A percentile compares a stretch with the other conserved stretches of the same genome.
These are phyloP conservation scores for Heteromormyrus szaboi DNA, from an alignment of 2,797 vertebrate species.

Conservation along the genomic window DNA sequence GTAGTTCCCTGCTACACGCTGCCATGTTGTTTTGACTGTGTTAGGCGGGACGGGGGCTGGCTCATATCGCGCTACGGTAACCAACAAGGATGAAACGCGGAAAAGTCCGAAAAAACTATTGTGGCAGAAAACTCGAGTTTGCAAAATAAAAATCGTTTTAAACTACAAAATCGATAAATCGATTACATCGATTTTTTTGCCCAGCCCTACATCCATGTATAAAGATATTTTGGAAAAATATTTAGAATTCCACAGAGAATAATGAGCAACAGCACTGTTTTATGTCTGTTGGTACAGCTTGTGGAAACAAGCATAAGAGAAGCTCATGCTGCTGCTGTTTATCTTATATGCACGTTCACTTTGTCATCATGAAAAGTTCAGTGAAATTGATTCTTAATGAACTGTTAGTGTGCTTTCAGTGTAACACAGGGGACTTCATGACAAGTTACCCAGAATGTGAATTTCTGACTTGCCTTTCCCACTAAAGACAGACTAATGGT, in stretches of 20 bases:
- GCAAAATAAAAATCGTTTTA: too few relatives aligned
- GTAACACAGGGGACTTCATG: not conserved
- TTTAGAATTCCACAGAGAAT: not conserved
- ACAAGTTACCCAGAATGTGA: not conserved
- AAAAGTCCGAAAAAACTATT: too few relatives aligned
- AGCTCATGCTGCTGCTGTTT: not conserved
- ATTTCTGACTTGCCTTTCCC: not conserved
- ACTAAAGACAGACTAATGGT: not conserved
- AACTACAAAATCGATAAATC: too few relatives aligned
- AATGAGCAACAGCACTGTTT: not conserved
- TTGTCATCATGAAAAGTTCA: not conserved
- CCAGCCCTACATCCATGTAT: not conserved
- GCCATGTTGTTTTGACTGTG: too few relatives aligned
- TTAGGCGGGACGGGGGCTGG: too few relatives aligned
- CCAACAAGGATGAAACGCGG: too few relatives aligned
- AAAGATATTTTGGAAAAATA: not conserved
- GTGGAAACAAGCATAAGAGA: not conserved
- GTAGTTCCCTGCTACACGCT: too few relatives aligned
- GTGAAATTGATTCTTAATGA: not conserved
- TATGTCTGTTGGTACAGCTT: not conserved
- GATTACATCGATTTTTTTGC: too few relatives aligned
- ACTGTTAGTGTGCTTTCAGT: not conserved
- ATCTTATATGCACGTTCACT: not conserved
- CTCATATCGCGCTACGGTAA: too few relatives aligned
- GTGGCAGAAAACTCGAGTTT: too few relatives aligned